Evolutionary conservation across 2,888 invertebrate genomes (phyloP).

Genomic region (Smittia sp.): DNA sequence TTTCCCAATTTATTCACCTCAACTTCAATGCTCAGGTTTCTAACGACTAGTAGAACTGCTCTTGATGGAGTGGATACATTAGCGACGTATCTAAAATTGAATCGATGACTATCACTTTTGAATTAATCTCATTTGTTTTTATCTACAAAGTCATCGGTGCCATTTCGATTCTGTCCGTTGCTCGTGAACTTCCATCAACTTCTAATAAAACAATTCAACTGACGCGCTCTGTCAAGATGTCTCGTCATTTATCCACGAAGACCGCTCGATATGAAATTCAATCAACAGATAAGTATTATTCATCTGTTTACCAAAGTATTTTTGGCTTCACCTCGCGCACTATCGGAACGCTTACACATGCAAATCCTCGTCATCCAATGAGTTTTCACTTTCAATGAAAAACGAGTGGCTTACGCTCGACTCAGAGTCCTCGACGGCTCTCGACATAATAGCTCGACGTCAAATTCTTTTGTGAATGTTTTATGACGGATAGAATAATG

Average conservation of each 20-base stretch:
- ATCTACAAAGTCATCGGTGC: conserved; percentile 25
- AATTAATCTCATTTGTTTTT: conserved; percentile 9
- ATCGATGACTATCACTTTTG: too few relatives aligned
- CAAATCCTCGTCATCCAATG: too few relatives aligned
- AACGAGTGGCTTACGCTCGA: neutral
- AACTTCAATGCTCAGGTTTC: conserved; percentile 20
- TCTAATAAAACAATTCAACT: neutral
- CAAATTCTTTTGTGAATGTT: neutral
- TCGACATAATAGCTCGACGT: neutral
- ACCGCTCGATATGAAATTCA: neutral
- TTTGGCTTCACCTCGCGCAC: too few relatives aligned
- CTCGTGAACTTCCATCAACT: neutral
- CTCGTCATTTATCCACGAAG: neutral
- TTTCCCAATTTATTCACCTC: conserved; percentile 20
- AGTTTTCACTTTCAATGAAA: neutral
- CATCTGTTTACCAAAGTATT: too few relatives aligned
- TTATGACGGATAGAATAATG: neutral
- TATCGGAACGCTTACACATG: too few relatives aligned
- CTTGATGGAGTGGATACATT: conserved; percentile 9
- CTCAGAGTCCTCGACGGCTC: neutral
- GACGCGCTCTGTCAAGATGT: neutral
- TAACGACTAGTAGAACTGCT: neutral
- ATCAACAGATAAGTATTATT: neutral
- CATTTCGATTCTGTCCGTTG: neutral
- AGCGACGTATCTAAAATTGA: conserved; percentile 16